phyloP scores from a whole-genome alignment of 1,140 invertebrate species.

The Drosophila tsacasi region DNA sequence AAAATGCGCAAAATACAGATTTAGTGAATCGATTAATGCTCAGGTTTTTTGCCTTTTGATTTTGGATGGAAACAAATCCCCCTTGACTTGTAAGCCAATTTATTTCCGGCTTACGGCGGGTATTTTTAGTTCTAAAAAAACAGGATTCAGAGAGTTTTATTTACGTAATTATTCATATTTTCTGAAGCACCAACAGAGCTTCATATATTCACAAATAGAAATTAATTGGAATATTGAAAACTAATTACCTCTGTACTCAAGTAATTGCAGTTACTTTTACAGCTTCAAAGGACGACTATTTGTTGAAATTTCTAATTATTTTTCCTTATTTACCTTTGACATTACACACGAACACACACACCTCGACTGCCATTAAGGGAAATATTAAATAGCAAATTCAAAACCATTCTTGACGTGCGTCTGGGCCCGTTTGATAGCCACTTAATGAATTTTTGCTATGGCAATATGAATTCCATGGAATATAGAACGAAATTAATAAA shows the following conservation, averaged over 20 bases:
- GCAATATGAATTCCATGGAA: conserved; percentile 7
- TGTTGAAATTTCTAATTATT: conserved; percentile 3
- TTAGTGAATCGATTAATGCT: conserved; percentile 5
- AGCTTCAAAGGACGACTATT: not conserved
- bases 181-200: too few species aligned
- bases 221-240: not conserved
- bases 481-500: conserved; percentile 14
- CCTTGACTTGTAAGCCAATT: not conserved
- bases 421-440: not conserved
- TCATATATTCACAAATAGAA: not conserved
- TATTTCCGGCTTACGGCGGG: not conserved
- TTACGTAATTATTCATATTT: not conserved
- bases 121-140: not conserved
- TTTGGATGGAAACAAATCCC: not conserved
- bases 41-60: not conserved
- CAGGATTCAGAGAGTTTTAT: not conserved
- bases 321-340: conserved; percentile 6
- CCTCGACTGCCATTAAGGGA: not conserved
- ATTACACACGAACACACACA: not conserved
- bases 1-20: conserved; percentile 19
- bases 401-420: not conserved
- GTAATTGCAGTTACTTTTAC: conserved; percentile 7
- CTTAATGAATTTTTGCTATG: conserved; percentile 41
- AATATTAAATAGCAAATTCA: conserved; percentile 6
- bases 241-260: not conserved